Evolutionary conservation across 2,888 invertebrate species (phyloP), one percentile per base, ranked within the genome.

Genomic region (Aphodius sticticus): DNA sequence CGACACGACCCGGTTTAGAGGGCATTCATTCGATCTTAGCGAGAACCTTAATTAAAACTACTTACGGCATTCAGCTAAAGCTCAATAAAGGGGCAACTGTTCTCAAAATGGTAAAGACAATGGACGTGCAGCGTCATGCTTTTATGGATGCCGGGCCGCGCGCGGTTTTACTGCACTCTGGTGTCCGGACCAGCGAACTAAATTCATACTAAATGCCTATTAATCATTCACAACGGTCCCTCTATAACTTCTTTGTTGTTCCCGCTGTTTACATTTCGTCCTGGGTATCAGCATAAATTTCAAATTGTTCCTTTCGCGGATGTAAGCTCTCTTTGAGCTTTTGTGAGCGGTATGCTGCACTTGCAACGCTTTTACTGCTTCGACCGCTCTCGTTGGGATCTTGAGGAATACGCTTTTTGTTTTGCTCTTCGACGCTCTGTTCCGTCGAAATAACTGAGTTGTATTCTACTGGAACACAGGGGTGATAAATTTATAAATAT

Each of bases 71-170:
- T 53, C 53, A 53, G 53, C 53, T 12, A 5, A 53, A 53, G 4
- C 53, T 53, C 53, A 53, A 53, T 53, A 53, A 53, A 53, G 53
- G 53, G 53, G 53, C 53, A 53, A 53, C 53, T 53, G 53, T 53
- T 53, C 53, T 53, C 53, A 53, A 53, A 53, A 53, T 53, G 7
- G 53, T 53, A 53, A 12, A 53, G 53, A 53, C 53, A 53, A 53
- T 53, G 53, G 53, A 53, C 53, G 53, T 53, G 53, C 53, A 53
- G 53, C 53, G 53, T 53, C 53, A 53, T 53, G 53, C 53, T 12
- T 53, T 53, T 53, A 53, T 53, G 12, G 53, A 53, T 53, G 53
- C 53, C 53, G 12, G 12, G 53, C 53, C 53, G 53, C 7, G 53
- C 53, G 53, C 12, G 53, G 53, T 53, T 53, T 53, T 53, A 53